A percentile compares a stretch with the other conserved stretches of the same genome.
These are phyloP conservation scores for Siniperca undulata DNA, from an alignment of 2,797 vertebrate species.

Conservation along the genomic window DNA sequence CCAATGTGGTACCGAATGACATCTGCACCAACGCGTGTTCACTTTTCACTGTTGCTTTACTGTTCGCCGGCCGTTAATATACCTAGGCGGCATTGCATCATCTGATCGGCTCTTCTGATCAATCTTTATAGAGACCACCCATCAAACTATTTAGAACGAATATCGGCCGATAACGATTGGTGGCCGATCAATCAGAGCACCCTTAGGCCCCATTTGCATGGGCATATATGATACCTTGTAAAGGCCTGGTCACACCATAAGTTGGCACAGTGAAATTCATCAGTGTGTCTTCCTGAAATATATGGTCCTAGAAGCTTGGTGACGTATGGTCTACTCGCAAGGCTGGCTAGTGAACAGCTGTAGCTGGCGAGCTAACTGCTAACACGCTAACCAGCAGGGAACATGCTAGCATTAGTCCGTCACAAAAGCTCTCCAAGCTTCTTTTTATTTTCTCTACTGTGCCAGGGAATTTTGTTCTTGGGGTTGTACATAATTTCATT, in stretches of 20 bases:
- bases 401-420: not conserved
- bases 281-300: not conserved
- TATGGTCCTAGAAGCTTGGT: not conserved
- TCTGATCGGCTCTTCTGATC: too few relatives aligned
- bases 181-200: too few relatives aligned
- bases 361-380: not conserved
- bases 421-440: not conserved
- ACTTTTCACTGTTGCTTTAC: too few relatives aligned
- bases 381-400: not conserved
- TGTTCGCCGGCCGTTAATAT: too few relatives aligned
- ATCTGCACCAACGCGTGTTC: too few relatives aligned
- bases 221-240: not conserved
- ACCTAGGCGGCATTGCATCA: too few relatives aligned
- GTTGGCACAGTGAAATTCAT: not conserved
- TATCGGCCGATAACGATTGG: too few relatives aligned
- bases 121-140: too few relatives aligned
- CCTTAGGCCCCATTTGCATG: too few relatives aligned
- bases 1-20: too few relatives aligned
- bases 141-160: too few relatives aligned
- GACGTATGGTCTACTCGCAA: too few relatives aligned
- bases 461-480: not conserved
- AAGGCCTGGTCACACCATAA: not conserved
- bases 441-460: constrained; percentile 3
- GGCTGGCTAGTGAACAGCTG: not conserved
- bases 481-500: constrained; percentile 10